Percentiles rank a stretch among this genome's conserved stretches.
These are phyloP conservation scores for Euleptes europaea DNA, from an alignment of 2,113 vertebrate genomes.

Conservation along the genomic window DNA sequence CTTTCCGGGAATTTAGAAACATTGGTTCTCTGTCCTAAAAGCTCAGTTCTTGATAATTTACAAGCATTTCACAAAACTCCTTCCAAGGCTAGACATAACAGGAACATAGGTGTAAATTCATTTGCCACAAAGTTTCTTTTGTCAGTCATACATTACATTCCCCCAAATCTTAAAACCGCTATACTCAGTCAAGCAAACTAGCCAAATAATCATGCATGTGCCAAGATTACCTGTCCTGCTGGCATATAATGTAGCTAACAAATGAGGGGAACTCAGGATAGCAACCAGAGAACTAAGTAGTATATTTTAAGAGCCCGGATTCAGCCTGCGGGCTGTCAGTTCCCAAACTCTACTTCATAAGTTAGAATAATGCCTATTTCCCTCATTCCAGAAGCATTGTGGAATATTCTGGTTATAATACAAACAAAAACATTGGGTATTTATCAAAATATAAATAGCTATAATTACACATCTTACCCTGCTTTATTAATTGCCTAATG, in stretches of 20 bases:
- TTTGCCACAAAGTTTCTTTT: neutral
- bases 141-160: neutral
- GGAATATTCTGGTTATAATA: neutral
- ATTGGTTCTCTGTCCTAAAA: neutral
- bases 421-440: neutral
- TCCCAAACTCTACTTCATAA: neutral
- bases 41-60: neutral
- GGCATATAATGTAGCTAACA: neutral
- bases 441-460: slow-evolving; percentile 1
- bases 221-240: neutral
- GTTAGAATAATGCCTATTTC: neutral
- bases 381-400: neutral
- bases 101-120: neutral
- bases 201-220: neutral
- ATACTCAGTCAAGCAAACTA: neutral
- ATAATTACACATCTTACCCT: neutral
- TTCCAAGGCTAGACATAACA: neutral
- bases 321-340: neutral
- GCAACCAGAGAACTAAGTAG: neutral
- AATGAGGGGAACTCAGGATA: neutral
- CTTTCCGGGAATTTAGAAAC: too few relatives aligned
- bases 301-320: neutral
- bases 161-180: neutral
- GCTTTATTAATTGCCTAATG: neutral
- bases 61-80: neutral